Evolutionary conservation across 2,888 invertebrate species (phyloP).

Genomic region (Drosophila neoperkinsi): DNA sequence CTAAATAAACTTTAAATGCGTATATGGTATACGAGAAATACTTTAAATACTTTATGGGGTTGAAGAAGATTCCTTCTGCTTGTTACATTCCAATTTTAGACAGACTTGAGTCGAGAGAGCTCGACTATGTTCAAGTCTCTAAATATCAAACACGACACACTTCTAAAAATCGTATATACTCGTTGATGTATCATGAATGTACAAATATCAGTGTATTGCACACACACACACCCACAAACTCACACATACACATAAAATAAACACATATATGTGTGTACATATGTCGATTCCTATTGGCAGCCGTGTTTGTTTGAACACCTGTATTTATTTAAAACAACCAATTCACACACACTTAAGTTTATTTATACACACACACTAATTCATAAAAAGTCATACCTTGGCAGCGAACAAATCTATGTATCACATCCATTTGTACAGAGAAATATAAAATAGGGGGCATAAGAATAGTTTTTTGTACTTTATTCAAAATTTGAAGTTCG

Average conservation of each 20-base stretch:
- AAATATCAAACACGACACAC: not conserved
- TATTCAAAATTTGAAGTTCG: not conserved
- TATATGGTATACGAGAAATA: not conserved
- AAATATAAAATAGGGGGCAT: not conserved
- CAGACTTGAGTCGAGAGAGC: not conserved
- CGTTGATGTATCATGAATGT: not conserved
- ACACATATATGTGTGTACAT: conserved; percentile 3
- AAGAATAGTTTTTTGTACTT: not conserved
- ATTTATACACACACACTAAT: not conserved
- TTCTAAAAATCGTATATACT: not conserved
- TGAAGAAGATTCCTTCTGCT: not conserved
- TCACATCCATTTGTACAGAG: not conserved
- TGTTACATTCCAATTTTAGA: not conserved
- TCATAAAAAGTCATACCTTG: not conserved
- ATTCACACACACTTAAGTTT: conserved; percentile 14
- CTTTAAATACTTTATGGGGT: not conserved
- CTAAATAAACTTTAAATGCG: not conserved
- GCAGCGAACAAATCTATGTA: not conserved
- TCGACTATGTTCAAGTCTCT: not conserved
- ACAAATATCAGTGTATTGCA: not conserved
- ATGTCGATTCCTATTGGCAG: conserved; percentile 1
- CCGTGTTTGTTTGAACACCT: conserved; percentile 69
- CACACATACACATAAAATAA: not conserved
- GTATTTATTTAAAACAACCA: conserved; percentile 65
- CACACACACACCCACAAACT: not conserved